A percentile compares a stretch with the other conserved stretches of the same genome.
Evolutionary conservation across 2,888 invertebrate genomes (phyloP).

Genomic region (Hofmannophila pseudospretella): DNA sequence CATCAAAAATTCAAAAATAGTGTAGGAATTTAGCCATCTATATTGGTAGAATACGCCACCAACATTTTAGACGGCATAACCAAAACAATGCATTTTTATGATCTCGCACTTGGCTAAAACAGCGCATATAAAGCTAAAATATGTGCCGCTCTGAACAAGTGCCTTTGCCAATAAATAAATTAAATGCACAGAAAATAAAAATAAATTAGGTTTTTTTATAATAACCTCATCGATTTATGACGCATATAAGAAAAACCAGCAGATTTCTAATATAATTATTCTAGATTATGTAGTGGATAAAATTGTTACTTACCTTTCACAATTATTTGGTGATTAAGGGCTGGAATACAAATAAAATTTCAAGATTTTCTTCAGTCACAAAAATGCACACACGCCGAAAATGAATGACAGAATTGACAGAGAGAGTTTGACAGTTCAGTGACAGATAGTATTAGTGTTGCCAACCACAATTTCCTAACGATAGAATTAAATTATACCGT

Average conservation of each 20-base stretch:
- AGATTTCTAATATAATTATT: too few relatives aligned
- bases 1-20: too few relatives aligned
- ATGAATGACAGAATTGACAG: too few relatives aligned
- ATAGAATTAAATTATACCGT: too few relatives aligned
- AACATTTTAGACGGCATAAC: not conserved
- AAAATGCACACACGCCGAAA: too few relatives aligned
- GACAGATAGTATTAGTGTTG: too few relatives aligned
- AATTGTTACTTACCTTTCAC: not conserved
- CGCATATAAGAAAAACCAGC: not conserved
- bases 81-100: conserved; percentile 7
- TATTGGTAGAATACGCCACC: conserved; percentile 1
- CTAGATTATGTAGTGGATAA: too few relatives aligned
- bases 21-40: not conserved
- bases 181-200: not conserved
- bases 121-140: conserved; percentile 30
- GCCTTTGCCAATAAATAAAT: conserved; percentile 29
- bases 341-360: not conserved
- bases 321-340: not conserved
- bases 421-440: too few relatives aligned
- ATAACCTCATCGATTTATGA: not conserved
- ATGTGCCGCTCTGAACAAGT: conserved; percentile 56
- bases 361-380: too few relatives aligned
- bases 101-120: conserved; percentile 50
- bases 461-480: too few relatives aligned
- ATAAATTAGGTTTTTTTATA: not conserved